A percentile compares a stretch with the other conserved stretches of the same genome.
Evolutionary conservation across 2,888 invertebrate species (phyloP).

Genomic region (Ceramica pisi): DNA sequence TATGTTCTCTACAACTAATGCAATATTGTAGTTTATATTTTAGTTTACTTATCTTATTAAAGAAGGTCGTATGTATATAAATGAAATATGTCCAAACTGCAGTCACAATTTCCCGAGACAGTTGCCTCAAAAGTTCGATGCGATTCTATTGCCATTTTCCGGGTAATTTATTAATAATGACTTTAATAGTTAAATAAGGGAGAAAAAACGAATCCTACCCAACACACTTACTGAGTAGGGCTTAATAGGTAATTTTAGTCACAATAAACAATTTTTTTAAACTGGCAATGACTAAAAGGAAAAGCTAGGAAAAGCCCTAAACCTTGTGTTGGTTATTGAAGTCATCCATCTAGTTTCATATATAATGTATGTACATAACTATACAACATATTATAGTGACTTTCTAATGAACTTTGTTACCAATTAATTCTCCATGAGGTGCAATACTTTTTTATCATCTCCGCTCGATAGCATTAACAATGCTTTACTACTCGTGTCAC

Average conservation of each 20-base stretch:
- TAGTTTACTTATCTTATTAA: slow-evolving; percentile 14
- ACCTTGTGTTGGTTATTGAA: too few relatives aligned
- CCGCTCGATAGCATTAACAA: slow-evolving; percentile 45
- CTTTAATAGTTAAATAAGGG: too few relatives aligned
- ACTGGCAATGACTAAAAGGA: too few relatives aligned
- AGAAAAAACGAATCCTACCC: too few relatives aligned
- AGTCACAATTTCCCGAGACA: background rate
- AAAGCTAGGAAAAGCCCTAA: too few relatives aligned
- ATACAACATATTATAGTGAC: background rate
- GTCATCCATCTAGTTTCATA: too few relatives aligned
- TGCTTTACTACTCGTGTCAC: slow-evolving; percentile 68
- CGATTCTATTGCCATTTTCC: background rate
- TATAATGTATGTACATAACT: too few relatives aligned
- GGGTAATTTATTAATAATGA: background rate
- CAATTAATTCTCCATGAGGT: background rate
- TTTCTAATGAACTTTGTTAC: background rate
- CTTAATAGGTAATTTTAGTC: too few relatives aligned
- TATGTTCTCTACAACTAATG: slow-evolving; percentile 51
- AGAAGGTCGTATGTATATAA: slow-evolving; percentile 2
- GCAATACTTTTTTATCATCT: slow-evolving; percentile 17
- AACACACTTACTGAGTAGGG: too few relatives aligned
- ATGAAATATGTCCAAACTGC: background rate
- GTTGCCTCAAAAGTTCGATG: background rate
- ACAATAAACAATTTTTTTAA: too few relatives aligned
- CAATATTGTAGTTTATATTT: slow-evolving; percentile 40